Conservation (phyloP, 1,140 invertebrate genomes). For the Linepithema humile region DNA sequence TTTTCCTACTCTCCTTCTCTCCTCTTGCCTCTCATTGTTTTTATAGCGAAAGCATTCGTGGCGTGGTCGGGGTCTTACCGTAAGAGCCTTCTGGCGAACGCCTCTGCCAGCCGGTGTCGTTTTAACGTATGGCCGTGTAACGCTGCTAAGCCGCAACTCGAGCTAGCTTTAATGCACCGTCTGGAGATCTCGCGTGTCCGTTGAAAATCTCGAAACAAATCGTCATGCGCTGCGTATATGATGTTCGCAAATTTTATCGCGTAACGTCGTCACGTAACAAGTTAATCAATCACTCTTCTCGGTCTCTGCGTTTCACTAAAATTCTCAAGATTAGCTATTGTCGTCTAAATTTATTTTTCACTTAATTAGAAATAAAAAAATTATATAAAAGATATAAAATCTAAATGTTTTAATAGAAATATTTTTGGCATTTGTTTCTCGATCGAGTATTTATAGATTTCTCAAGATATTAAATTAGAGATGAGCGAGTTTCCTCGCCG, state of each 20-base stretch:
- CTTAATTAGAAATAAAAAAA: no score
- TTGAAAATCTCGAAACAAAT: slow-evolving; percentile 10
- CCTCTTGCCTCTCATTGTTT: slow-evolving; percentile 59
- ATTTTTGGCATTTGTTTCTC: not conserved
- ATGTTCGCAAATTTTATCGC: not conserved
- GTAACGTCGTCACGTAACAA: not conserved
- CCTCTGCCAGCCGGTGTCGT: slow-evolving; percentile 53
- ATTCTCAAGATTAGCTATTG: not conserved
- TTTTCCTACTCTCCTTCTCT: not conserved
- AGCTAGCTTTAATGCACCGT: slow-evolving; percentile 9
- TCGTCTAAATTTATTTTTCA: no score
- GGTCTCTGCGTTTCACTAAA: not conserved
- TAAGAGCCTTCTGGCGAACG: slow-evolving; percentile 66
- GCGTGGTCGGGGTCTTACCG: slow-evolving; percentile 59
- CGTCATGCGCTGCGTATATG: not conserved
- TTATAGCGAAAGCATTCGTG: slow-evolving; percentile 59
- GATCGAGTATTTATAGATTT: not conserved
- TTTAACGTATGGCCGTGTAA: slow-evolving; percentile 31
- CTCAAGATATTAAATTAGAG: not conserved
- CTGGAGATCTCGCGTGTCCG: not conserved
- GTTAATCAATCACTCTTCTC: not conserved
- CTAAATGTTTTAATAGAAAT: not conserved
- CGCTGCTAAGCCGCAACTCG: not conserved
- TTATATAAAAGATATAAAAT: no score
- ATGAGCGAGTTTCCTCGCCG: not conserved